Evolutionary conservation across 2,113 vertebrate genomes (phyloP).

Genomic region (Ochotona curzoniae): DNA sequence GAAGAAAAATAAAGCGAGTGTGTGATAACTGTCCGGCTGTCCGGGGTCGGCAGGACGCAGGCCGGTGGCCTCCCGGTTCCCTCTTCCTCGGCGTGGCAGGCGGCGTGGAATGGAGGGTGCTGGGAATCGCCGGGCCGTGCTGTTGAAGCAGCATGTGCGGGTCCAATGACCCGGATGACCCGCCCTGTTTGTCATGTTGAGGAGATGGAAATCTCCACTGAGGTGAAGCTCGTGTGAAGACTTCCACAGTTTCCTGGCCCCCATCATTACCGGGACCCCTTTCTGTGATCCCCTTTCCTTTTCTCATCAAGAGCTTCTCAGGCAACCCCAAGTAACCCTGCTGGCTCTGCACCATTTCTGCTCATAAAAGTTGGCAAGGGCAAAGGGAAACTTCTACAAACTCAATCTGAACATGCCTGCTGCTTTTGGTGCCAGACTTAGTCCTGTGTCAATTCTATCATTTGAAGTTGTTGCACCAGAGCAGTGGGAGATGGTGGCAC

Average conservation of each 20-base stretch:
- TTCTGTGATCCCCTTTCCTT: neutral
- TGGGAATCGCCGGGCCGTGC: neutral
- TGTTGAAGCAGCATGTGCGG: neutral
- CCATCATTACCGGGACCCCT: neutral
- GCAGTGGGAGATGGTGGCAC: slow-evolving; percentile 58
- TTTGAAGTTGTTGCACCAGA: slow-evolving; percentile 74
- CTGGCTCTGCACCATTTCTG: slow-evolving; percentile 63
- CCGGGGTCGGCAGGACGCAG: neutral
- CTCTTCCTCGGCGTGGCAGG: neutral
- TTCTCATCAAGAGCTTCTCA: slow-evolving; percentile 27
- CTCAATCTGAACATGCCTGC: slow-evolving; percentile 1
- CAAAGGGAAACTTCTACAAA: slow-evolving; percentile 35
- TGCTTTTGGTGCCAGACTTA: slow-evolving; percentile 32
- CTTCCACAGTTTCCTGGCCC: no score
- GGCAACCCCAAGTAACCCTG: slow-evolving; percentile 53
- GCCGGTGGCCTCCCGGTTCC: no score
- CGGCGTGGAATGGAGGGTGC: neutral
- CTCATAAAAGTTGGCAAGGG: slow-evolving; percentile 39
- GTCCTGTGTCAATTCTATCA: slow-evolving; percentile 64
- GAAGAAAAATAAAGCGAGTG: neutral
- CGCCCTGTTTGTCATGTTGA: neutral
- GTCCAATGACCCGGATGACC: neutral
- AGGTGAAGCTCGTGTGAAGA: neutral
- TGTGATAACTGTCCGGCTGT: neutral
- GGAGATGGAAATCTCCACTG: neutral